Base-by-base conservation (phyloP, 2,113 vertebrate genomes). In the Chloropsis cyanopogon region DNA sequence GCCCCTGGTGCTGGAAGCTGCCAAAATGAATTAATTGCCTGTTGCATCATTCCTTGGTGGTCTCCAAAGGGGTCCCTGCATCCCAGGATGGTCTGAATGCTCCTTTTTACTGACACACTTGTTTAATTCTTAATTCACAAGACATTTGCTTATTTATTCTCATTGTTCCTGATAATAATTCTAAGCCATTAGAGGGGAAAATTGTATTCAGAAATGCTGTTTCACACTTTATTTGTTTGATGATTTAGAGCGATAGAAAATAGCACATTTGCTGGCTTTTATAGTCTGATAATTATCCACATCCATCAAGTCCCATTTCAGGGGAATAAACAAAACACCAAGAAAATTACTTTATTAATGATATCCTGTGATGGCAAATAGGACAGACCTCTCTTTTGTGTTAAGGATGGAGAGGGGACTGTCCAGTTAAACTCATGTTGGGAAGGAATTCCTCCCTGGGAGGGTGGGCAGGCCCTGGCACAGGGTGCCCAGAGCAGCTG, bases 141-240 rank as follows among this genome's bases (percentile, higher is more conserved):
- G 97, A 95, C 97, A 86, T 96, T 98, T 97, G 96, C 96, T 98
- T 98, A 97, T 98, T 98, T 98, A 98, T 98, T 98, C 97, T 96
- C 97, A 95, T 98, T 98, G 97, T 98, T 98, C 95, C 97, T 97
- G 97, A 96, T 98, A 97, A 98, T 98, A 98, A 98, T 98, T 98
- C 97, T 97, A 90, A 98, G 70, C 98, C 97, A 97, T 98, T 98
- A 98, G 98, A 98, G 97, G 97, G 95, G 98, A 98, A 98, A 98
- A 98, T 98, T 98, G 97, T 98, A 98, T 98, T 98, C 96, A 98
- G 93, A 98, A 98, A 96, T 92, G 97, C 98, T 98, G 98, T 98
- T 98, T 98, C 98, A 98, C 98, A 97, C 97, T 98, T 98, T 98
- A 98, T 98, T 98, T 98, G 97, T 98, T 98, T 98, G 98, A 98